Percentiles rank a stretch among this genome's conserved stretches.
phyloP scores from a whole-genome alignment of 1,140 invertebrate species.

The Tetramorium alpestre region DNA sequence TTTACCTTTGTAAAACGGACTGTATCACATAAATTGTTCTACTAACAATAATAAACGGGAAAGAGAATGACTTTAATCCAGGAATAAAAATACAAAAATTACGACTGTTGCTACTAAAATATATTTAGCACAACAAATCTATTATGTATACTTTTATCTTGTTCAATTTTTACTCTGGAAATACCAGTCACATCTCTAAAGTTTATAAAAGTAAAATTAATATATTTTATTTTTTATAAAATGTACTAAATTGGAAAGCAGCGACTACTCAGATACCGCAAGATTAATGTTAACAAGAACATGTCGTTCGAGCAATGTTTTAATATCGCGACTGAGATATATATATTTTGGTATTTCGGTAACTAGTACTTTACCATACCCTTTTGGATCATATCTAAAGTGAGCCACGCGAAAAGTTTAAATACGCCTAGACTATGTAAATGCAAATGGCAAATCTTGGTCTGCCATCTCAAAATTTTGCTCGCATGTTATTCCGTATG shows the following conservation, averaged over 20 bases:
- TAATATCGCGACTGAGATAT: background rate
- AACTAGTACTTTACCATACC: background rate
- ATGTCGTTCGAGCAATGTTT: background rate
- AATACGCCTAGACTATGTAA: conserved; percentile 1
- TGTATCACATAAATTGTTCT: background rate
- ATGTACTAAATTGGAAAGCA: background rate
- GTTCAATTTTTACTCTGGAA: background rate
- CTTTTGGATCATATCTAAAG: background rate
- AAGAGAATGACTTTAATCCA: background rate
- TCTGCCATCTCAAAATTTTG: conserved; percentile 26
- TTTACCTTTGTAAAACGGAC: background rate
- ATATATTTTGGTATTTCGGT: background rate
- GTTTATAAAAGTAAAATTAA: background rate
- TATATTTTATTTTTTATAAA: background rate
- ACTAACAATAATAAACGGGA: background rate
- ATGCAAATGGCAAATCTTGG: conserved; percentile 20
- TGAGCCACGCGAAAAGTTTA: conserved; percentile 9
- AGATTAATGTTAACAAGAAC: background rate
- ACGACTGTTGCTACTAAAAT: background rate
- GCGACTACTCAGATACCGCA: background rate
- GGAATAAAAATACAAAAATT: conserved; percentile 5
- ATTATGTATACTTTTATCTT: background rate
- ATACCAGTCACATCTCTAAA: background rate
- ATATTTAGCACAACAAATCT: background rate
- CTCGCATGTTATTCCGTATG: conserved; percentile 25